phyloP scores from a whole-genome alignment of 2,113 vertebrate genomes.

The Sarotherodon lohbergeri region DNA sequence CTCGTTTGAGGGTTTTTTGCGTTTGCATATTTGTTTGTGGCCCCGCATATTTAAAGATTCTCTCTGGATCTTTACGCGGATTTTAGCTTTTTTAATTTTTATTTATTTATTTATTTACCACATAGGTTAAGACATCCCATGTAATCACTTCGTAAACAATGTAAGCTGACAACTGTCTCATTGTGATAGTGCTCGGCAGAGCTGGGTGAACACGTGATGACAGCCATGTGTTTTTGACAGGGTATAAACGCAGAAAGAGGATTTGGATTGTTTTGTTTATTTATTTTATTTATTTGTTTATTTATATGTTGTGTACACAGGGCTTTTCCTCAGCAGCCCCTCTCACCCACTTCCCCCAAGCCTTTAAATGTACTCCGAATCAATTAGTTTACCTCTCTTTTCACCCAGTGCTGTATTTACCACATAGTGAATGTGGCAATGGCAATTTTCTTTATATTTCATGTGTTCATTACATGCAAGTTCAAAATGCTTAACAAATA shows the following conservation, averaged over 20 bases:
- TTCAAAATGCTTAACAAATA: not conserved
- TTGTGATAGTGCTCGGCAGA: constrained; percentile 35
- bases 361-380: not conserved
- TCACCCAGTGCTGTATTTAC: constrained; percentile 7
- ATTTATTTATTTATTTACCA: not conserved
- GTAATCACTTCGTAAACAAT: constrained; percentile 45
- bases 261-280: not conserved
- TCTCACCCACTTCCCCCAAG: not conserved
- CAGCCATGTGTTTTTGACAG: constrained; percentile 20
- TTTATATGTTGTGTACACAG: not conserved
- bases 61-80: not conserved
- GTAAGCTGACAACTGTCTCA: constrained; percentile 41
- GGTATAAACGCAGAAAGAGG: not conserved
- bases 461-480: not conserved
- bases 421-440: not conserved
- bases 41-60: not conserved
- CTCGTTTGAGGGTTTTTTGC: not conserved
- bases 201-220: constrained; percentile 42
- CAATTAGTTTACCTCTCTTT: constrained; percentile 1
- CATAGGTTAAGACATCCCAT: not conserved
- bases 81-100: not conserved
- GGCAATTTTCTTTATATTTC: not conserved
- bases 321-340: not conserved
- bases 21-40: not conserved
- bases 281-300: not conserved